These are phyloP conservation scores for Sardinella longiceps DNA, from an alignment of 2,797 vertebrate genomes.

Conservation along the genomic window DNA sequence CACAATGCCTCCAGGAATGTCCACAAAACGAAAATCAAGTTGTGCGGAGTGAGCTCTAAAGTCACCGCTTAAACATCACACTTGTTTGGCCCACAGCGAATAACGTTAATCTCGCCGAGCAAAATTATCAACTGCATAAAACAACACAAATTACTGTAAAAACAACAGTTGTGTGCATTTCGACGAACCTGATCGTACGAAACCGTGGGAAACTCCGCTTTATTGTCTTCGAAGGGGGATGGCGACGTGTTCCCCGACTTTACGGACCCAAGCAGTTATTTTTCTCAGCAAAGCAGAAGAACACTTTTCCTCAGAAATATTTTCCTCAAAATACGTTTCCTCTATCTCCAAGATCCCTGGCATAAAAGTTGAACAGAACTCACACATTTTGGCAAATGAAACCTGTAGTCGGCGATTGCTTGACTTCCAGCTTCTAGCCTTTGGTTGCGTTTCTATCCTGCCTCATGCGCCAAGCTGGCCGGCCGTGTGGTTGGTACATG, in stretches of 20 bases:
- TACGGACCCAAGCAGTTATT: not conserved
- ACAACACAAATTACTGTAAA: not conserved
- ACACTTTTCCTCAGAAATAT: not conserved
- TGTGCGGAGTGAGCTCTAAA: not conserved
- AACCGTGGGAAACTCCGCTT: slow-evolving; percentile 19
- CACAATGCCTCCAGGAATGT: slow-evolving; percentile 9
- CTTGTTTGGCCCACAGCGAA: too few relatives aligned
- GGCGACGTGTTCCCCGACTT: slow-evolving; percentile 17
- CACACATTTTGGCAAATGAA: not conserved
- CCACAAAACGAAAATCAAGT: not conserved
- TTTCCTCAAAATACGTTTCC: too few relatives aligned
- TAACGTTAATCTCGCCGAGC: not conserved
- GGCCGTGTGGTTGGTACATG: not conserved
- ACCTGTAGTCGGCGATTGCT: not conserved
- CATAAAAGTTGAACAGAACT: not conserved
- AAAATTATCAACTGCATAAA: not conserved
- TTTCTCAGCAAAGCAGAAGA: not conserved
- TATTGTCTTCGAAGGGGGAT: slow-evolving; percentile 19
- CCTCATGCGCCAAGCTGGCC: not conserved
- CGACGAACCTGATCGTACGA: slow-evolving; percentile 2
- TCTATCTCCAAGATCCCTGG: too few relatives aligned
- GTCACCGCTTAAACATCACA: slow-evolving; percentile 1
- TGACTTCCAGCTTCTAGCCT: not conserved
- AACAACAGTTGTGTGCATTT: not conserved
- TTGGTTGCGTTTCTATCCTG: not conserved